A percentile compares a stretch with the other conserved stretches of the same genome.
These are phyloP conservation scores for Hemaris fuciformis DNA, from an alignment of 2,888 invertebrate genomes.

Conservation along the genomic window DNA sequence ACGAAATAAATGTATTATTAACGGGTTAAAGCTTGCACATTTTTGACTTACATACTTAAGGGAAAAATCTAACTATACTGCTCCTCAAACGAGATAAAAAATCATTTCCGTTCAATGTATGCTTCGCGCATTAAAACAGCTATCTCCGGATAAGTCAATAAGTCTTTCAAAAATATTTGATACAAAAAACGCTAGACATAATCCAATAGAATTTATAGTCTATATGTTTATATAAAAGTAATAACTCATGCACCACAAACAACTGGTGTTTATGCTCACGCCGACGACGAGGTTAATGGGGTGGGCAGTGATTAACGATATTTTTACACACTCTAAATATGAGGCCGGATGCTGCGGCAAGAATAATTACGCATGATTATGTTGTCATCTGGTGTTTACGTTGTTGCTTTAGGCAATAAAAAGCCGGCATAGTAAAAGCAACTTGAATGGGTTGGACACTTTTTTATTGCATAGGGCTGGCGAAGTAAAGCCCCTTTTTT, in stretches of 20 bases:
- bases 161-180: not conserved
- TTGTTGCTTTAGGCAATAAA: not conserved
- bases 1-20: too few species aligned
- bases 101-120: too few species aligned
- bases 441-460: not conserved
- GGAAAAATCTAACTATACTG: too few species aligned
- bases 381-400: not conserved
- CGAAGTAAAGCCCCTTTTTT: too few species aligned
- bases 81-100: too few species aligned
- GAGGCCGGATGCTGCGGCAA: not conserved
- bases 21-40: too few species aligned
- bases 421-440: not conserved
- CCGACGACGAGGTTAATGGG: constrained; percentile 11
- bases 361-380: not conserved
- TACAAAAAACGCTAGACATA: not conserved
- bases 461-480: too few species aligned
- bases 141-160: not conserved
- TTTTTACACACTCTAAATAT: not conserved
- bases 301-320: constrained; percentile 13
- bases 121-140: not conserved
- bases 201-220: constrained; percentile 1
- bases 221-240: constrained; percentile 3
- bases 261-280: constrained; percentile 8
- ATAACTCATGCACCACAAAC: not conserved
- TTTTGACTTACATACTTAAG: too few species aligned